A percentile compares a stretch with the other conserved stretches of the same genome.
Conservation (phyloP, 2,888 invertebrate genomes). For the Girardia tigrina region DNA sequence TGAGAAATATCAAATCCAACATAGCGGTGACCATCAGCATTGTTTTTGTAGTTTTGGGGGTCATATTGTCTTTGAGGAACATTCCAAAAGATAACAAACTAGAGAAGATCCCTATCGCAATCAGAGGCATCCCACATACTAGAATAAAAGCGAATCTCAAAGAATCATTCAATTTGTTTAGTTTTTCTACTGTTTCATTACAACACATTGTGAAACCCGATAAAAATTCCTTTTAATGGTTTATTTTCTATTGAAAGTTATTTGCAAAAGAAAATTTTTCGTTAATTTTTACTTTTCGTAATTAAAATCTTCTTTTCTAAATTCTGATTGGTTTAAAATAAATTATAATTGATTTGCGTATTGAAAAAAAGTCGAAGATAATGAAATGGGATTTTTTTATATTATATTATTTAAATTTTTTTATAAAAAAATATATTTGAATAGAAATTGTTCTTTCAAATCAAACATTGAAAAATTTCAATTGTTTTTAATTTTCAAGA, state of each 20-base stretch:
- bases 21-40: slow-evolving; percentile 29
- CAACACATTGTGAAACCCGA: background rate
- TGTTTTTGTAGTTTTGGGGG: slow-evolving; percentile 34
- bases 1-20: slow-evolving; percentile 28
- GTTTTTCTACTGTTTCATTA: background rate
- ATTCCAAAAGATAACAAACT: slow-evolving; percentile 32
- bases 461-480: too few species aligned
- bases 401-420: too few species aligned
- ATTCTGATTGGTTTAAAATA: background rate
- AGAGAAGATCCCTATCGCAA: slow-evolving; percentile 29
- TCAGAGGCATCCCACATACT: slow-evolving; percentile 25
- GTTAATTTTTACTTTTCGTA: background rate
- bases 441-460: too few species aligned
- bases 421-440: too few species aligned
- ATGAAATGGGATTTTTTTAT: too few species aligned
- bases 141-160: background rate
- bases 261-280: background rate
- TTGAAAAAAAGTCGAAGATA: background rate
- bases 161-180: slow-evolving; percentile 1
- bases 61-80: slow-evolving; percentile 33
- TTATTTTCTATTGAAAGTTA: background rate
- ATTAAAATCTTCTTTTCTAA: background rate
- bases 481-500: too few species aligned
- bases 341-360: background rate
- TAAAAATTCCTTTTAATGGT: background rate